These are phyloP conservation scores for Acestrorhynchus altus DNA, from an alignment of 2,797 vertebrate species.

Conservation along the genomic window DNA sequence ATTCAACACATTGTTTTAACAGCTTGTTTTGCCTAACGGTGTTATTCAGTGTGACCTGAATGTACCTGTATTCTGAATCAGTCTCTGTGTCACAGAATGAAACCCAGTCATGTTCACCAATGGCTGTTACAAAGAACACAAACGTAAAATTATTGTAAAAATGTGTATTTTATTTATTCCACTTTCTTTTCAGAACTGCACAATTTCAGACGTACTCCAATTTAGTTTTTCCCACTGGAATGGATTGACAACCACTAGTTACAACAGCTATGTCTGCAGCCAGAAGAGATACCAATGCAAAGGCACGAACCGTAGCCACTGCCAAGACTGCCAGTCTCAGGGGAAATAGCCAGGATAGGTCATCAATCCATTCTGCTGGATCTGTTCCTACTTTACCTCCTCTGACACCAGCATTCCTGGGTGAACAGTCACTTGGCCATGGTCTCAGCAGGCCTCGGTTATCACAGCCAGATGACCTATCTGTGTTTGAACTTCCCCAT, in stretches of 20 bases:
- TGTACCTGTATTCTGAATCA: too few relatives aligned
- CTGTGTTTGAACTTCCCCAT: conserved; percentile 71
- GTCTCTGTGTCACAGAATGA: too few relatives aligned
- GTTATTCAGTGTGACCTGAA: too few relatives aligned
- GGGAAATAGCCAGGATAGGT: neutral
- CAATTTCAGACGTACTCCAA: neutral
- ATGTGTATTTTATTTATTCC: neutral
- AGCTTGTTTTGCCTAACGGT: too few relatives aligned
- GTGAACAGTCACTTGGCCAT: conserved; percentile 35
- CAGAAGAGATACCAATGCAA: conserved; percentile 27
- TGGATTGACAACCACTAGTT: neutral
- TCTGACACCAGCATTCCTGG: conserved; percentile 37
- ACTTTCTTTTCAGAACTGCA: neutral
- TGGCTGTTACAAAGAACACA: neutral
- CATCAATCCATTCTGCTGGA: neutral
- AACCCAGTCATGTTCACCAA: too few relatives aligned
- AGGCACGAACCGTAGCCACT: neutral
- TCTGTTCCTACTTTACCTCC: conserved; percentile 56
- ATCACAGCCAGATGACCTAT: conserved; percentile 54
- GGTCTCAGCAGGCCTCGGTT: conserved; percentile 14
- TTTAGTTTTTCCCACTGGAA: neutral
- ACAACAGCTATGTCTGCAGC: conserved; percentile 40
- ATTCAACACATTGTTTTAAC: too few relatives aligned
- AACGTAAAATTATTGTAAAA: neutral
- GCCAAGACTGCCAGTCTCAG: neutral